These are phyloP conservation scores for Tapirus terrestris DNA, from an alignment of 2,113 vertebrate genomes.

Conservation along the genomic window DNA sequence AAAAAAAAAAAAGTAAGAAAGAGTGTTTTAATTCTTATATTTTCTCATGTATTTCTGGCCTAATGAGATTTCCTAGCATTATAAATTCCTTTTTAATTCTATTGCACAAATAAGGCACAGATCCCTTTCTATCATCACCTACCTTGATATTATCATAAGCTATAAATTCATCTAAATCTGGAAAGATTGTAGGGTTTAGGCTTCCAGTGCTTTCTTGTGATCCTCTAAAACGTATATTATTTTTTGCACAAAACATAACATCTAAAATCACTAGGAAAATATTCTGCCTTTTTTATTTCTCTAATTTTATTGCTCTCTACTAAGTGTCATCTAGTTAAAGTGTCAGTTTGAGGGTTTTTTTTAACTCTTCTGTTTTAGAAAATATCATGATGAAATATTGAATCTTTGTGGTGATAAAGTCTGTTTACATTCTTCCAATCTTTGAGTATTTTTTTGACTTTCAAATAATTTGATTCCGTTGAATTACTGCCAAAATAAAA, in stretches of 20 bases:
- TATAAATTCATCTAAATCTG: not conserved
- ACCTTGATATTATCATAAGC: not conserved
- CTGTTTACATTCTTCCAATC: slow-evolving; percentile 12
- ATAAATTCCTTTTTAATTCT: not conserved
- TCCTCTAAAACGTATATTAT: not conserved
- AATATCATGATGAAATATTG: not conserved
- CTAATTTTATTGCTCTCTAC: not conserved
- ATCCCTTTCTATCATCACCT: not conserved
- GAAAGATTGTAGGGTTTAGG: not conserved
- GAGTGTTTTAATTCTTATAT: not conserved
- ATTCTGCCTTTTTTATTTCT: not conserved
- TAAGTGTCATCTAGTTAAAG: not conserved
- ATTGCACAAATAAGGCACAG: not conserved
- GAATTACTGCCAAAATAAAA: not conserved
- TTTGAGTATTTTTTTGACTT: not conserved
- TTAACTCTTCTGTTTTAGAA: not conserved
- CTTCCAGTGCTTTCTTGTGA: not conserved
- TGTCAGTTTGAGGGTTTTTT: not conserved
- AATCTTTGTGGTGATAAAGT: not conserved
- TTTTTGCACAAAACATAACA: not conserved
- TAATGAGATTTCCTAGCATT: not conserved
- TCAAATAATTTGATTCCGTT: not conserved
- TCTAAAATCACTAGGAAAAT: not conserved
- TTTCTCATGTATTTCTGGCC: not conserved
- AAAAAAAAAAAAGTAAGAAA: not conserved